Evolutionary conservation across 2,797 vertebrate species (phyloP), one percentile per base, ranked within the genome.

Genomic region (Columba guinea): DNA sequence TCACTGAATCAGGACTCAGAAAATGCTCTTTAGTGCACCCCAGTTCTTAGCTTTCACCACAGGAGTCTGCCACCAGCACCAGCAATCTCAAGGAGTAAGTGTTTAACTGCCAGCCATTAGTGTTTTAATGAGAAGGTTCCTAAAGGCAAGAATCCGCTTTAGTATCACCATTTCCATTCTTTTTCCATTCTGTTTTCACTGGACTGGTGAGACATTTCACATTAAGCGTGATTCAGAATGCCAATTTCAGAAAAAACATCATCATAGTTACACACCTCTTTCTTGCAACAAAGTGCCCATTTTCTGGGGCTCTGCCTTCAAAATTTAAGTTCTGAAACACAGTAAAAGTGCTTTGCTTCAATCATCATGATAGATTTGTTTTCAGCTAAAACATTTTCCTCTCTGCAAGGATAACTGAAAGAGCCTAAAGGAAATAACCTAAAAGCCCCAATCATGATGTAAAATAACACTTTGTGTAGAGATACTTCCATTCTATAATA

Each of bases 391-490:
- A 58, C 41, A 71, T 70, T 69, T 82, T 93, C 60, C 39, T 70
- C 46, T 88, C 60, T 35, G 37, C 58, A 51, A 73, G 39, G 12
- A 24, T 2, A 80, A 60, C 35, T 84, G 48, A 78, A 80, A 74
- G 35, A 87, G 20, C 15, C 34, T 4, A 46, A 56, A 58, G 23
- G 53, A 89, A 95, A 85, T 12, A 15, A 77, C 13, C 39, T 53
- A 60, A 68, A 83, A 89, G 62, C 39, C 56, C 71, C 59, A n/a
- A 0, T 80, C 0, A 0, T 0, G 1, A 79, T 2, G 8, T 55
- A 48, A 73, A 91, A 67, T 13, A 87, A 63, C 73, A 46, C 32
- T 53, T 15, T 78, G 62, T 58, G 73, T 26, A 75, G 39, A 77
- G 35, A 41, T 71, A 51, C 16, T 71, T 49, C 68, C 23, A 27